Percentiles rank a stretch among this genome's conserved stretches.
These are phyloP conservation scores for Cygnus atratus DNA, from an alignment of 2,113 vertebrate genomes.

Conservation along the genomic window DNA sequence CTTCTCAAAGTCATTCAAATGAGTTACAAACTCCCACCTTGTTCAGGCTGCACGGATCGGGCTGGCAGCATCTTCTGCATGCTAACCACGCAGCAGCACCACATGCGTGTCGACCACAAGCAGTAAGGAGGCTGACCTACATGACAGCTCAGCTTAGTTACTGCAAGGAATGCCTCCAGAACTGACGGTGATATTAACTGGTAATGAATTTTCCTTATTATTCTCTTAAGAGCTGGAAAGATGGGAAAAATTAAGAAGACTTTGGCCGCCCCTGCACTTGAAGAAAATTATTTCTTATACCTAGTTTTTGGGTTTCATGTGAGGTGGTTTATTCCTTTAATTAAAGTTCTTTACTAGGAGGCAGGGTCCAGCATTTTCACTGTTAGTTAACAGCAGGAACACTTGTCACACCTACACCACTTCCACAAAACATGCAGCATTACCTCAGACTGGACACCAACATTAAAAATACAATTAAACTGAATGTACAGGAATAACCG, in stretches of 20 bases:
- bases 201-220: background rate
- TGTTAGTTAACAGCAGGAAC: background rate
- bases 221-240: background rate
- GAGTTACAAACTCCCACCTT: background rate
- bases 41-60: accelerated
- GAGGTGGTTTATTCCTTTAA: background rate
- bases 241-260: background rate
- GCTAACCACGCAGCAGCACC: background rate
- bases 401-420: background rate
- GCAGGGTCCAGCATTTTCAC: background rate
- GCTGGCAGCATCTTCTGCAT: background rate
- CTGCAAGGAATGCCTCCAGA: background rate
- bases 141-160: background rate
- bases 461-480: background rate
- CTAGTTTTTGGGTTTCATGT: background rate
- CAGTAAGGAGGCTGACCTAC: background rate
- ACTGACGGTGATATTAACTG: accelerated
- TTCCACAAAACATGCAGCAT: no score
- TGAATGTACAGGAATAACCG: background rate
- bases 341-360: no score
- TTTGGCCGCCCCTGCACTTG: background rate
- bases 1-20: background rate
- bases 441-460: background rate
- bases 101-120: accelerated
- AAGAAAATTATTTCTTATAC: background rate